phyloP scores from a whole-genome alignment of 2,888 invertebrate genomes.

The Drosophila kuntzei region DNA sequence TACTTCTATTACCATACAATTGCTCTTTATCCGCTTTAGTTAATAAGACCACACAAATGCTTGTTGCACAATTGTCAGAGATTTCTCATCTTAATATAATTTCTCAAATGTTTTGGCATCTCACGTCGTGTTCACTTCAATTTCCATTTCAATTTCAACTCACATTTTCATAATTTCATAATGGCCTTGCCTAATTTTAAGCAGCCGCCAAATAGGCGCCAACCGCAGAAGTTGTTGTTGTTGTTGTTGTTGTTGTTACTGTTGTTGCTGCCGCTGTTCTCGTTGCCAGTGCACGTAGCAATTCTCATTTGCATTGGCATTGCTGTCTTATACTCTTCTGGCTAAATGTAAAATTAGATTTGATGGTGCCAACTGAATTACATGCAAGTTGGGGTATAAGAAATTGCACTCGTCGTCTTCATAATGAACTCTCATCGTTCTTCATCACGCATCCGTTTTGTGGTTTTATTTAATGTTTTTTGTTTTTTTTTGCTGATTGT shows the following conservation, averaged over 20 bases:
- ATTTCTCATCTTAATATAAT: constrained; percentile 26
- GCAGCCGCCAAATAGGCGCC: constrained; percentile 31
- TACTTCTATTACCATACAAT: not conserved
- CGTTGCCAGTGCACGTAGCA: constrained; percentile 14
- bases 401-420: constrained; percentile 43
- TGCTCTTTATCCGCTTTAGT: not conserved
- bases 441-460: constrained; percentile 8
- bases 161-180: constrained; percentile 69
- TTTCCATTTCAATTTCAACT: constrained; percentile 58
- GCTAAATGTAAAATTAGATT: constrained; percentile 59
- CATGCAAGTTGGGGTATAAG: constrained; percentile 7
- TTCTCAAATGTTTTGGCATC: constrained; percentile 31
- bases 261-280: constrained; percentile 2
- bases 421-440: constrained; percentile 13
- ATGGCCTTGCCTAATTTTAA: constrained; percentile 63
- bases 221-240: constrained; percentile 9
- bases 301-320: constrained; percentile 41
- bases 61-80: constrained; percentile 1
- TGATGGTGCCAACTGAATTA: constrained; percentile 46
- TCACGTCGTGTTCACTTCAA: constrained; percentile 42
- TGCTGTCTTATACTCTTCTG: constrained; percentile 10
- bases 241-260: not conserved
- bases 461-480: constrained; percentile 30
- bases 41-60: constrained; percentile 5
- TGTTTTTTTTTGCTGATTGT: constrained; percentile 23